Base-by-base conservation (phyloP, 2,113 vertebrate species). In the Callospermophilus lateralis region DNA sequence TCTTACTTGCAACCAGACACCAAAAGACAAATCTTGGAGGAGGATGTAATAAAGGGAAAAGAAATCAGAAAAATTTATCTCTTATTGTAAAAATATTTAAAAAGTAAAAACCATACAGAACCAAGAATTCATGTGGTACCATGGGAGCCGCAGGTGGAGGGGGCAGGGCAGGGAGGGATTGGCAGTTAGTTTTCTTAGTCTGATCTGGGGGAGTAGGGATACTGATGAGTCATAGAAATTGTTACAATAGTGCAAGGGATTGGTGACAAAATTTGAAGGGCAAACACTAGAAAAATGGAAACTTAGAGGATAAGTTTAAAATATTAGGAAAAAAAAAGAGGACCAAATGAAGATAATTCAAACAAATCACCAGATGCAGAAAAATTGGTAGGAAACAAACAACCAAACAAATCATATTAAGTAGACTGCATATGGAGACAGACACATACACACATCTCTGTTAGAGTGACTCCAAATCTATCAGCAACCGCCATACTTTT, bases 201-300 rank as follows among this genome's bases (percentile, higher is more conserved):
- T 65, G 86, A 89, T 19, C 10, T 53, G 15, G 1, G 24, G 8
- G 9, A 16, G 10, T 77, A 26, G 51, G 42, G 37, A 42, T 17
- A 17, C 26, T 81, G 88, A 88, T 39, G 7, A 9, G 48, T 90
- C 87, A 9, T 72, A 87, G 51, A 37, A 45, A 16, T 48, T 45
- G 48, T 74, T 53, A 83, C 6, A 78, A 77, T 73, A 84, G 73
- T 45, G 39, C 70, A 84, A 93, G 48, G 26, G 20, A 65, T 61
- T 84, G 4, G 65, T 87, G 76, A 37, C 13, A 70, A 63, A 58
- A 68, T 58, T 80, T 93, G 85, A 73, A 84, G 42, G 37, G 12
- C 55, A 83, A 93, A 87, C 34, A 85, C 42, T 53, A 77, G 51
- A 68, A 93, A 92, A 73, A 58, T 28, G 39, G 39, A 86, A 86